Evolutionary conservation across 2,888 invertebrate species (phyloP).

Genomic region (Watsonalla cultraria): DNA sequence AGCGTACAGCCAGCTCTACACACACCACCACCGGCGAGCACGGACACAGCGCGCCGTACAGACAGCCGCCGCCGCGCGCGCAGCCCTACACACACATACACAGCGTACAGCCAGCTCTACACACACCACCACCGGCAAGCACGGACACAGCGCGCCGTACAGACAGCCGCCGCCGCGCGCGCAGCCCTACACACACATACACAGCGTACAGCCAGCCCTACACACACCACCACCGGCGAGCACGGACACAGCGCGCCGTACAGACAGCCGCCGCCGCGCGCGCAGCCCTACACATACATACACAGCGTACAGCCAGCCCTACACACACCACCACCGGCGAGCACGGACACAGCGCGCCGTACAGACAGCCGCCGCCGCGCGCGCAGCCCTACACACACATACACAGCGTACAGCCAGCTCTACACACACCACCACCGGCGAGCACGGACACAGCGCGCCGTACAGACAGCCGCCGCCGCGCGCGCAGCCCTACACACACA

Average conservation of each 20-base stretch:
- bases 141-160: conserved; percentile 60
- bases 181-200: conserved; percentile 32
- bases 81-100: conserved; percentile 32
- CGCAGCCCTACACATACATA: conserved; percentile 34
- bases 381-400: conserved; percentile 39
- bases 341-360: conserved; percentile 63
- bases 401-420: conserved; percentile 53
- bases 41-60: conserved; percentile 58
- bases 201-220: conserved; percentile 38
- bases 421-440: conserved; percentile 57
- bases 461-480: conserved; percentile 37
- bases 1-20: conserved; percentile 39
- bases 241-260: conserved; percentile 63
- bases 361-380: conserved; percentile 39
- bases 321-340: conserved; percentile 60
- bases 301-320: conserved; percentile 56
- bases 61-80: conserved; percentile 39
- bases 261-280: conserved; percentile 39
- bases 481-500: conserved; percentile 44
- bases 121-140: conserved; percentile 67
- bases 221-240: conserved; percentile 61
- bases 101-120: conserved; percentile 39
- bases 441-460: conserved; percentile 64
- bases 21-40: conserved; percentile 67
- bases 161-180: conserved; percentile 40